Percentiles rank a stretch among this genome's conserved stretches.
phyloP scores from a whole-genome alignment of 2,113 vertebrate genomes.

The Turdus rufiventris region DNA sequence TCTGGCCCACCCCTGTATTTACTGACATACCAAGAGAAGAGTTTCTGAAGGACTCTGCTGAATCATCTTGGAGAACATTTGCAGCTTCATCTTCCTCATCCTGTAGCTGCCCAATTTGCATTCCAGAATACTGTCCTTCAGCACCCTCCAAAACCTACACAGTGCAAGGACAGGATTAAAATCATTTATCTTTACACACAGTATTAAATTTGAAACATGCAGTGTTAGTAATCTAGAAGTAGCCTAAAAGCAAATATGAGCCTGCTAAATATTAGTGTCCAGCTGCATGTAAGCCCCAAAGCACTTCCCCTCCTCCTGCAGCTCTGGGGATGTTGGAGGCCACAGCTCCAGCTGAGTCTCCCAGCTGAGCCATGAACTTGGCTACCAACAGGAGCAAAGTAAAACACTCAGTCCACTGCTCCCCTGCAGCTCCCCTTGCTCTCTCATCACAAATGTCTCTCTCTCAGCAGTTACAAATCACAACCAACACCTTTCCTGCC shows the following conservation, averaged over 20 bases:
- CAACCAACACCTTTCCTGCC: neutral
- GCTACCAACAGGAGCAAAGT: neutral
- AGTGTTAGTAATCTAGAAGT: neutral
- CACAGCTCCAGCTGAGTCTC: neutral
- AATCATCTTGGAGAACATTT: slow-evolving; percentile 62
- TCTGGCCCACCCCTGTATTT: neutral
- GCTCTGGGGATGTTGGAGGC: neutral
- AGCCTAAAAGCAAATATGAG: neutral
- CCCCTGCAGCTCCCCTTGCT: neutral
- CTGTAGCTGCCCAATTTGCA: slow-evolving; percentile 86
- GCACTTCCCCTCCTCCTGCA: neutral
- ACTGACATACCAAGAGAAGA: slow-evolving; percentile 80
- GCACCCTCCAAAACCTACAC: slow-evolving; percentile 87
- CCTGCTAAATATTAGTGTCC: neutral
- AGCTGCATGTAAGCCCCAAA: neutral
- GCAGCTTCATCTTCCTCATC: slow-evolving; percentile 88
- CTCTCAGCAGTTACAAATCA: neutral
- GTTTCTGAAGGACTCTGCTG: slow-evolving; percentile 73
- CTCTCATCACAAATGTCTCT: neutral
- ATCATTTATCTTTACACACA: neutral
- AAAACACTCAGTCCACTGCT: neutral
- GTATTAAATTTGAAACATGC: neutral
- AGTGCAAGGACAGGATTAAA: neutral
- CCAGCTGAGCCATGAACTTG: neutral
- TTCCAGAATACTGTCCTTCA: slow-evolving; percentile 88